These are phyloP conservation scores for Porites divaricata DNA, from an alignment of 92 coral and sea anemone species.

Conservation along the genomic window DNA sequence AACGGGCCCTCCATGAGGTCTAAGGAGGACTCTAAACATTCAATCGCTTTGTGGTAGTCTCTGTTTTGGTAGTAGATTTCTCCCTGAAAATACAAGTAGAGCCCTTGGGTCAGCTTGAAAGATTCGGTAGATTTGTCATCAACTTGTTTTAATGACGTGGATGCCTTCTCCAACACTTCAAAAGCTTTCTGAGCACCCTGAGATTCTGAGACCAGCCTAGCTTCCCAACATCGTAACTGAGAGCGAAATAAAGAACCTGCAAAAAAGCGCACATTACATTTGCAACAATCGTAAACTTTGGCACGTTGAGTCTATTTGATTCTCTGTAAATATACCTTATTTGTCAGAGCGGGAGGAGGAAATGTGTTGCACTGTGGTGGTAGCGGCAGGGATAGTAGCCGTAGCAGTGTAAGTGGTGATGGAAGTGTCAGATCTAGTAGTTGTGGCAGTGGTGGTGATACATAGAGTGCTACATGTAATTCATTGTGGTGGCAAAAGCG, in stretches of 20 bases:
- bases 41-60: constrained; percentile 9
- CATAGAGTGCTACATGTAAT: no score
- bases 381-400: no score
- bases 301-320: no score
- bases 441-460: no score
- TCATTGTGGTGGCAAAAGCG: no score
- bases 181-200: constrained; percentile 50
- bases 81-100: constrained; percentile 28
- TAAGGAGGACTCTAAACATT: constrained; percentile 35
- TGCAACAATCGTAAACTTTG: no score
- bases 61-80: constrained; percentile 21
- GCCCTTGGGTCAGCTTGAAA: background rate
- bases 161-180: constrained; percentile 48
- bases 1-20: background rate
- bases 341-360: no score
- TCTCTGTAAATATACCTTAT: no score
- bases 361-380: no score
- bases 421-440: no score
- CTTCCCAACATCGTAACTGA: constrained; percentile 71
- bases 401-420: no score
- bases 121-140: constrained; percentile 15
- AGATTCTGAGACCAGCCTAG: constrained; percentile 46
- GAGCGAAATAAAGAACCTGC: constrained; percentile 13
- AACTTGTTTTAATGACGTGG: constrained; percentile 33
- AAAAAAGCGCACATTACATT: no score